Evolutionary conservation across 1,140 invertebrate species (phyloP), one percentile per base, ranked within the genome.

Genomic region (Tetragnatha versicolor): DNA sequence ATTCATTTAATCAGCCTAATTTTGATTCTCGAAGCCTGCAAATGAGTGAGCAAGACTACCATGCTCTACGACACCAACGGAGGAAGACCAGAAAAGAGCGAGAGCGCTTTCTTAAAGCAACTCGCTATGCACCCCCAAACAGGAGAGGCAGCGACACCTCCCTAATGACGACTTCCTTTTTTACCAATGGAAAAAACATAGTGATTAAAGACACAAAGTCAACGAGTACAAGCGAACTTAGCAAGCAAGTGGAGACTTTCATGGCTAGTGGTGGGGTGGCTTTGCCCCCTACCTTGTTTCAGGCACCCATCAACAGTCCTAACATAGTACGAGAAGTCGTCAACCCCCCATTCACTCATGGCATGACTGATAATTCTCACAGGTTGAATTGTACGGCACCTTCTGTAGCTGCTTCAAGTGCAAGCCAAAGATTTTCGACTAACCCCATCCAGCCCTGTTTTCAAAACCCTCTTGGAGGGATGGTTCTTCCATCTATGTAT

Each of bases 21-120:
- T 88, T 93, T 5, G 93, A 95, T 83, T 94, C 93, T 49, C 92
- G 93, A 31, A 94, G 93, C 0, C 90, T 95, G 35, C 83, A 83
- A 29, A 45, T 76, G 2, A 80, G 79, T 63, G 78, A 82, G 68
- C 79, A 83, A 75, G 82, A 83, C 39, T 70, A 79, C 17, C 58
- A 79, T 27, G 72, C 79, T 79, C 42, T 80, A 68, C 68, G 81
- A 29, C 72, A 1, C 91, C 93, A 86, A 91, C 93, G 55, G 90
- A 92, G 1, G 91, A 94, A 86, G 88, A 94, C 85, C 92, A 92
- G 82, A 91, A 92, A 17, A 93, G 92, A 82, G 88, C 39, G 42
- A 86, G 87, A 84, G 3, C 86, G 87, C 12, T 86, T 87, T 37
- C 20, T 87, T 33, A 49, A 35, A 45, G 37, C 45, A 0, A 75